phyloP scores from a whole-genome alignment of 2,797 vertebrate genomes.

The Pipistrellus nathusii region DNA sequence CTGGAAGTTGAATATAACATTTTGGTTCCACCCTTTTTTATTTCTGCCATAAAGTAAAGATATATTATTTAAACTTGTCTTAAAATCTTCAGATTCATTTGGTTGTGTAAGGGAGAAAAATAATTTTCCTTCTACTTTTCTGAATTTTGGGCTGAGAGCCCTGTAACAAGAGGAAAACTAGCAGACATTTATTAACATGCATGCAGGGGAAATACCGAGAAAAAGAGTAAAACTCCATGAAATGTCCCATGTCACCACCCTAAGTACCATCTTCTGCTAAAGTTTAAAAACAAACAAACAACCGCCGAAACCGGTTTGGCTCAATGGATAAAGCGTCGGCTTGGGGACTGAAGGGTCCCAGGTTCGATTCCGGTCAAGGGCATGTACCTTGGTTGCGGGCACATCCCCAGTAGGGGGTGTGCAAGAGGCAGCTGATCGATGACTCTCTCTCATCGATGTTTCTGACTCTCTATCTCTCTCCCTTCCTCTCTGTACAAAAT shows the following conservation, averaged over 20 bases:
- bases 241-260: background rate
- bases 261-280: background rate
- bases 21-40: background rate
- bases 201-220: background rate
- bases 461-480: too few species aligned
- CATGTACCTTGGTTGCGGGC: too few species aligned
- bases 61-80: background rate
- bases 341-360: too few species aligned
- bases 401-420: too few species aligned
- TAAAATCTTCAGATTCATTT: conserved; percentile 38
- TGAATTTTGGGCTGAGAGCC: background rate
- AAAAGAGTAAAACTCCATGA: background rate
- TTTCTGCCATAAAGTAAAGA: conserved; percentile 29
- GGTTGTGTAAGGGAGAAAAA: background rate
- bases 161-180: background rate
- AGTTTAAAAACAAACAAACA: background rate
- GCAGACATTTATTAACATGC: background rate
- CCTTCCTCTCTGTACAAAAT: too few species aligned
- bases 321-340: too few species aligned
- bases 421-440: too few species aligned
- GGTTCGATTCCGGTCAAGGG: too few species aligned
- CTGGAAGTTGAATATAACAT: conserved; percentile 32
- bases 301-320: too few species aligned
- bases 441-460: too few species aligned
- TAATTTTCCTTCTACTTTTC: background rate